Evolutionary conservation across 1,140 invertebrate genomes (phyloP).

Genomic region (Steinernema feltiae): DNA sequence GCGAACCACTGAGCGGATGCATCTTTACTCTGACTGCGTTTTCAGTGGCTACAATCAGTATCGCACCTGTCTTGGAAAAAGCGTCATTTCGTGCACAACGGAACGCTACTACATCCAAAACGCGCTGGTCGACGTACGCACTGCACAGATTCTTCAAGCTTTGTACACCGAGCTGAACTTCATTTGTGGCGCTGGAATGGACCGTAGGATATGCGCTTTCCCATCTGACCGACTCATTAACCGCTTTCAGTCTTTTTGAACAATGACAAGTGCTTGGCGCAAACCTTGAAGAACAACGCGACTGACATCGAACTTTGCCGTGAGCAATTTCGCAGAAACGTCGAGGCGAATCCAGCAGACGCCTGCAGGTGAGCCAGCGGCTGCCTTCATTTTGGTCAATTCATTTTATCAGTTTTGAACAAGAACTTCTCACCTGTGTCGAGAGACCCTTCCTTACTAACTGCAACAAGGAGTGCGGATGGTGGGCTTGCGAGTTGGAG

Average conservation of each 20-base stretch:
- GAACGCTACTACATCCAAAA: not conserved
- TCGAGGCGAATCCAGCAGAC: not conserved
- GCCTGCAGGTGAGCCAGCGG: not conserved
- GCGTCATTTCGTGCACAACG: not conserved
- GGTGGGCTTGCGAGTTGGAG: not conserved
- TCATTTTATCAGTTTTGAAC: not conserved
- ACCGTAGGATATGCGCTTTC: too few species aligned
- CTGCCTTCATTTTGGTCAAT: not conserved
- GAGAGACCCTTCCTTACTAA: not conserved
- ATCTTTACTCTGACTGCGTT: not conserved
- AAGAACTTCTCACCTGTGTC: not conserved
- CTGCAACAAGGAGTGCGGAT: not conserved
- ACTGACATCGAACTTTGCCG: not conserved
- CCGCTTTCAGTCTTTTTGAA: not conserved
- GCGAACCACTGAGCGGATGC: not conserved
- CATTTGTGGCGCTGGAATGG: slow-evolving; percentile 8
- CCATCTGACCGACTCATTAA: too few species aligned
- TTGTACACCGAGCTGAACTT: not conserved
- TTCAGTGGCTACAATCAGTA: not conserved
- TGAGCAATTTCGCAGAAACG: not conserved
- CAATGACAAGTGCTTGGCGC: not conserved
- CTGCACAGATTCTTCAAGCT: not conserved
- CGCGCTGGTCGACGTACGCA: not conserved
- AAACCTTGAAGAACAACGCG: not conserved
- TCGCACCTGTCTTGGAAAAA: not conserved